Conservation (phyloP, 1,140 invertebrate genomes). For the Penaeus vannamei region DNA sequence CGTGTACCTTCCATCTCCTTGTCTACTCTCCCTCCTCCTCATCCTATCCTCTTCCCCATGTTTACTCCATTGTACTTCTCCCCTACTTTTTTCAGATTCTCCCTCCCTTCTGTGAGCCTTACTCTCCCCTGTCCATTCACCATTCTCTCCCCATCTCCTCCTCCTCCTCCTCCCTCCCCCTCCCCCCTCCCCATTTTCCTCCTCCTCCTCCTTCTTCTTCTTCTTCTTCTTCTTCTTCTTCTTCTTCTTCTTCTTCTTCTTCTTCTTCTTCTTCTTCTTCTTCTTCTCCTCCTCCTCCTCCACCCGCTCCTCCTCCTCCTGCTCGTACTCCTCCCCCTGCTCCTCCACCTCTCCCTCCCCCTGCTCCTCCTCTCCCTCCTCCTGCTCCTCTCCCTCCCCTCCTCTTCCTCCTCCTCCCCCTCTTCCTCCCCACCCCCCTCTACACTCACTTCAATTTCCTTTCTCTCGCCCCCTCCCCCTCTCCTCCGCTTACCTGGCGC, state of each 20-base stretch:
- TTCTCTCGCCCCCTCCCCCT: no score
- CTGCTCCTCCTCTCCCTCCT: background rate
- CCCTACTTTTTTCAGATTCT: background rate
- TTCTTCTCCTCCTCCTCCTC: background rate
- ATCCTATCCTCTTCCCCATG: no score
- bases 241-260: no score
- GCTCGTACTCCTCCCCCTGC: no score
- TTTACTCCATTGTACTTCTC: background rate
- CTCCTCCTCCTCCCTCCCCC: no score
- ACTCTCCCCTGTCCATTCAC: background rate
- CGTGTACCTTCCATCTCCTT: no score
- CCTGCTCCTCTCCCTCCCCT: background rate
- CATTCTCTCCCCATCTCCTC: background rate
- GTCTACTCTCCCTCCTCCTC: no score
- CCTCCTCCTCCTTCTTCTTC: background rate
- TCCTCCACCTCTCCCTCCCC: background rate
- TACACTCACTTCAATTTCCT: no score
- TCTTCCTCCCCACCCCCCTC: background rate
- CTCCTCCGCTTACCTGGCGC: no score
- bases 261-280: no score
- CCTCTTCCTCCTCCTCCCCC: background rate
- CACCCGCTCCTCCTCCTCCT: background rate
- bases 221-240: background rate
- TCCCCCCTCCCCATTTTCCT: background rate
- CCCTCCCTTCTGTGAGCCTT: background rate